Conservation (phyloP, 2,113 vertebrate species). For the Lepisosteus oculatus region DNA sequence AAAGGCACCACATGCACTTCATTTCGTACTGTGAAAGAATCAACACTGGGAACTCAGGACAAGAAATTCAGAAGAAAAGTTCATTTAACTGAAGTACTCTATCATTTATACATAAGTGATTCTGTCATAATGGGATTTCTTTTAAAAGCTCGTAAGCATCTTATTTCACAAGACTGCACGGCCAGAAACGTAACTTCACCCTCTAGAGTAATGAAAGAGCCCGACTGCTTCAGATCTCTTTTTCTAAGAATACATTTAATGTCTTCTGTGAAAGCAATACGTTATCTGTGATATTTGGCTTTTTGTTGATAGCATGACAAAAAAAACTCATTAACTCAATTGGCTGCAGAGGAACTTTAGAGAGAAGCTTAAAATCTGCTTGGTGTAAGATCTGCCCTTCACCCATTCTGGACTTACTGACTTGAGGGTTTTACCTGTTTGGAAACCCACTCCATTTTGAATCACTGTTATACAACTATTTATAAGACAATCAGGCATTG, state of each 20-base stretch:
- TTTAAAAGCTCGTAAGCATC: constrained; percentile 52
- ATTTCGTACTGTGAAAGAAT: constrained; percentile 49
- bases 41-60: constrained; percentile 36
- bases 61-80: constrained; percentile 42
- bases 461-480: no score
- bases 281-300: neutral
- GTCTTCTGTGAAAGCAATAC: constrained; percentile 9
- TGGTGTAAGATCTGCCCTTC: neutral
- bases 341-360: neutral
- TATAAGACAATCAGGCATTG: no score
- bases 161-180: constrained; percentile 46
- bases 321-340: neutral
- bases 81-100: constrained; percentile 47
- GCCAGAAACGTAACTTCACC: constrained; percentile 34
- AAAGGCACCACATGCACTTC: constrained; percentile 57
- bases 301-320: neutral
- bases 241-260: neutral
- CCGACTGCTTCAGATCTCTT: constrained; percentile 9
- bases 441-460: no score
- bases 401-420: neutral
- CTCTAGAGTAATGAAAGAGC: constrained; percentile 7
- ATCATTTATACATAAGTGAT: constrained; percentile 52
- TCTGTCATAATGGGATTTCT: constrained; percentile 52
- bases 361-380: neutral
- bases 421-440: neutral